Percentiles rank a stretch among this genome's conserved stretches.
Conservation (phyloP, 2,888 invertebrate genomes). For the Nezara viridula region DNA sequence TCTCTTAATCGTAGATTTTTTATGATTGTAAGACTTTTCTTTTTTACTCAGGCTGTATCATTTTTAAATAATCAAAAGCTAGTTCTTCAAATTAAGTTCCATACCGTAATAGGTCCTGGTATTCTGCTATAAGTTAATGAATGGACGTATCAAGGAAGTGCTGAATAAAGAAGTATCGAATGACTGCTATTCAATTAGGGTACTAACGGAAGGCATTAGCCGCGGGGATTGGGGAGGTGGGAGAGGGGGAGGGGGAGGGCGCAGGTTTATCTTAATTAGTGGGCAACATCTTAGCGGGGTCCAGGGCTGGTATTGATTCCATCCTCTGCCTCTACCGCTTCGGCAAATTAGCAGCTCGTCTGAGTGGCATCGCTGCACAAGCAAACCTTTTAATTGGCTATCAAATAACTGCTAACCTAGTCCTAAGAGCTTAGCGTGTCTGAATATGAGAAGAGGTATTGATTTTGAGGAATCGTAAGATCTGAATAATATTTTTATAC, state of each 20-base stretch:
- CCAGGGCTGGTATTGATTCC: neutral
- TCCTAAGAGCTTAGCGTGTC: neutral
- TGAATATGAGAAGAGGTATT: neutral
- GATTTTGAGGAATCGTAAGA: no score
- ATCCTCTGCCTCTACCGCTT: neutral
- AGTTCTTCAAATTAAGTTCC: neutral
- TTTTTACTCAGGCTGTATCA: no score
- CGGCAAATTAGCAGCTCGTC: neutral
- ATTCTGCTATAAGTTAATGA: neutral
- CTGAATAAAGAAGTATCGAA: conserved; percentile 16
- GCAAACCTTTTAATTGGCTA: neutral
- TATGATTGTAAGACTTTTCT: no score
- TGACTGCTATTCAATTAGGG: conserved; percentile 13
- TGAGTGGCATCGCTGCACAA: no score
- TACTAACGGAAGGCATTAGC: conserved; percentile 16
- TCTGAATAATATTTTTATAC: no score
- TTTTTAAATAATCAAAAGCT: neutral
- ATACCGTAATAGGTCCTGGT: neutral
- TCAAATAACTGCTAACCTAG: neutral
- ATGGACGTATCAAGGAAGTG: neutral
- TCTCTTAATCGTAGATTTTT: no score
- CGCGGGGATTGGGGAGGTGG: no score
- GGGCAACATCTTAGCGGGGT: conserved; percentile 18
- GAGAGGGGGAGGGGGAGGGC: neutral
- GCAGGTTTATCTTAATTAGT: conserved; percentile 31